phyloP scores from a whole-genome alignment of 2,888 invertebrate genomes.

The Notodonta dromedarius region DNA sequence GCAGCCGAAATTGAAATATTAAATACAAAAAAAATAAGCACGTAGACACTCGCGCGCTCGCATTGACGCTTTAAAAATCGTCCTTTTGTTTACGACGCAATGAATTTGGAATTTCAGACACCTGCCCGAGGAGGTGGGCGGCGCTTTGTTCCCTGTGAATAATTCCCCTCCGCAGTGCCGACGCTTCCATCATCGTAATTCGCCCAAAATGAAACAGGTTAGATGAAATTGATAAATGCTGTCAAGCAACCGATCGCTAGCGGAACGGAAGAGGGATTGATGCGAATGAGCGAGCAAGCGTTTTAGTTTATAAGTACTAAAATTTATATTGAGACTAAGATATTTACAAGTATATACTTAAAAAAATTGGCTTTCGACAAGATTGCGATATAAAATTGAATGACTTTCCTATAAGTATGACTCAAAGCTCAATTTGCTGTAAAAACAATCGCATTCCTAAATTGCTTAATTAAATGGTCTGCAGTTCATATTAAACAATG shows the following conservation, averaged over 20 bases:
- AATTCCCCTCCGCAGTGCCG: conserved; percentile 49
- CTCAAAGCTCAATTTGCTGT: no score
- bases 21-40: conserved; percentile 39
- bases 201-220: conserved; percentile 63
- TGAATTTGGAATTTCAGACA: conserved; percentile 73
- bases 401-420: no score
- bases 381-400: no score
- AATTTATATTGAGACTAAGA: no score
- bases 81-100: conserved; percentile 74
- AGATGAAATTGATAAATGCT: conserved; percentile 65
- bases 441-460: no score
- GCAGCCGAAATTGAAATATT: conserved; percentile 52
- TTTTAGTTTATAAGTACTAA: neutral
- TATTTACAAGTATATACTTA: no score
- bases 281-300: neutral
- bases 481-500: no score
- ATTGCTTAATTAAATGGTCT: no score
- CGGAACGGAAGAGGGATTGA: neutral
- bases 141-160: conserved; percentile 69
- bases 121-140: conserved; percentile 65
- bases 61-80: conserved; percentile 62
- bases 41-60: conserved; percentile 40
- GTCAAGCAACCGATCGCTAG: conserved; percentile 27
- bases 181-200: conserved; percentile 63
- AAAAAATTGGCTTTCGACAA: no score